Conservation (phyloP, 2,797 vertebrate species). For the Crocodylus rhombifer region DNA sequence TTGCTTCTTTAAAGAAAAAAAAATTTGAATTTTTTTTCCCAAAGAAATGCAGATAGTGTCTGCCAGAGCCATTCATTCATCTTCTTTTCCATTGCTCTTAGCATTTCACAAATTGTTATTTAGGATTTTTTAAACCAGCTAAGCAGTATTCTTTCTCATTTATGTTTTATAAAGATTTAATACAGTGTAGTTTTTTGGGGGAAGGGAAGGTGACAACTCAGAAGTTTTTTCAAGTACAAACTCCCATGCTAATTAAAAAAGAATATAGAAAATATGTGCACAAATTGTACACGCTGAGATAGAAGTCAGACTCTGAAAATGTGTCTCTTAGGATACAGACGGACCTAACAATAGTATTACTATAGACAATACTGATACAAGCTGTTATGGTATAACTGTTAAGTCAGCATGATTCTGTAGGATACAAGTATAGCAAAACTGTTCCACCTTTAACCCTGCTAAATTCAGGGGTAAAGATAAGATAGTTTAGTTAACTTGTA, state of each 20-base stretch:
- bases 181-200: neutral
- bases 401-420: too few relatives aligned
- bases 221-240: neutral
- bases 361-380: too few relatives aligned
- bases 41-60: constrained; percentile 62
- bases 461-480: too few relatives aligned
- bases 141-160: neutral
- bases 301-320: neutral
- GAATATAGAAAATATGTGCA: neutral
- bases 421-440: too few relatives aligned
- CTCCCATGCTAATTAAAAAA: neutral
- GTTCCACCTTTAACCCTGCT: too few relatives aligned
- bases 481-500: too few relatives aligned
- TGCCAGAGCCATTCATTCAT: constrained; percentile 26
- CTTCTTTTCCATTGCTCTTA: neutral
- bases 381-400: too few relatives aligned
- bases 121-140: neutral
- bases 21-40: constrained; percentile 61
- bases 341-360: too few relatives aligned
- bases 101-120: constrained; percentile 18
- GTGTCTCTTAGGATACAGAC: neutral
- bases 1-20: constrained; percentile 44
- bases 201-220: neutral
- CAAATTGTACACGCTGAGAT: neutral
- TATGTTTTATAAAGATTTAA: neutral